Percentiles rank a stretch among this genome's conserved stretches.
Conservation (phyloP, 2,113 vertebrate genomes). For the Melanotaenia duboulayi region DNA sequence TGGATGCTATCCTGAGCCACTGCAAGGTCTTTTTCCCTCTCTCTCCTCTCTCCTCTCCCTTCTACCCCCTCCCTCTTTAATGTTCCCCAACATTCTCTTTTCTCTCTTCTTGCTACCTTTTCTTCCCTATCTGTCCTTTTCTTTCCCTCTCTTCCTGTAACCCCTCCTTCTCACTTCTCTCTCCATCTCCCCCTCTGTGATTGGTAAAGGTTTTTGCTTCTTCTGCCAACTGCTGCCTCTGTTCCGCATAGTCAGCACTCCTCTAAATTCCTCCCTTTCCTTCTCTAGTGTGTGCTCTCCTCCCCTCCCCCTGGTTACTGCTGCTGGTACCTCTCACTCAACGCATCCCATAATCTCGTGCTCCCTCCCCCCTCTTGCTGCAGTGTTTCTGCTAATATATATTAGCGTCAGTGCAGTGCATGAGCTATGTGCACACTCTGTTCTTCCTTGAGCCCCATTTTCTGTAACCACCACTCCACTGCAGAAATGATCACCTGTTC, state of each 20-base stretch:
- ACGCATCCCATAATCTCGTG: constrained; percentile 75
- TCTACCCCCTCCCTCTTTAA: not conserved
- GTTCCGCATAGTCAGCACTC: constrained; percentile 78
- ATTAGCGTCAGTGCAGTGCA: constrained; percentile 76
- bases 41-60: not conserved
- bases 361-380: constrained; percentile 78
- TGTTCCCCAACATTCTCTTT: constrained; percentile 5
- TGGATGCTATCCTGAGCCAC: constrained; percentile 42
- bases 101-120: constrained; percentile 2
- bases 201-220: constrained; percentile 69
- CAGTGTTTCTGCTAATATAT: constrained; percentile 85
- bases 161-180: constrained; percentile 23
- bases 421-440: constrained; percentile 7
- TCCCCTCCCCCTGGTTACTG: constrained; percentile 45
- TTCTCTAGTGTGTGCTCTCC: constrained; percentile 16
- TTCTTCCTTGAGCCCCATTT: constrained; percentile 7
- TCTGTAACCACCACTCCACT: constrained; percentile 25
- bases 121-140: not conserved
- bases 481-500: constrained; percentile 33
- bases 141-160: not conserved
- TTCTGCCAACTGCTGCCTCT: constrained; percentile 70
- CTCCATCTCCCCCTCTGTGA: constrained; percentile 32
- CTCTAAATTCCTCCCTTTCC: constrained; percentile 61
- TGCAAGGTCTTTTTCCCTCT: constrained; percentile 35
- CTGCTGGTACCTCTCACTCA: constrained; percentile 76